Evolutionary conservation across 2,888 invertebrate genomes (phyloP), one percentile per base, ranked within the genome.

Genomic region (Brenthis daphne): DNA sequence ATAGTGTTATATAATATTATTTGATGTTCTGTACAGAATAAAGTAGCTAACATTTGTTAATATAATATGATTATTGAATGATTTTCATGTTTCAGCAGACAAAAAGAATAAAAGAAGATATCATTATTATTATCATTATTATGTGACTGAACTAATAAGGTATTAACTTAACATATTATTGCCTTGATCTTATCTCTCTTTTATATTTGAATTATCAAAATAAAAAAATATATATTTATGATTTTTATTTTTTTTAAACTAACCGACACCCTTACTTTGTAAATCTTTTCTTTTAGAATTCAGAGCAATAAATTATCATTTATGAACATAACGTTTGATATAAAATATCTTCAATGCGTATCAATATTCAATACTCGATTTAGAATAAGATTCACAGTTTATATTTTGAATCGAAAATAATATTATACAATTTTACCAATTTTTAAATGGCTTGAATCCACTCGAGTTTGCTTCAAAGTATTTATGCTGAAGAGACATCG

Each of bases 1-100:
- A n/a, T n/a, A n/a, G n/a, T n/a, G n/a, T n/a, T n/a, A n/a, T n/a
- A 66, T 65, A 68, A 66, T 68, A 63, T 70, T 72, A 69, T 68
- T 67, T 67, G 11, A 57, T 69, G 57, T 54, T 63, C 53, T 51
- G 47, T 33, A 33, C 16, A 53, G 47, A 29, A 24, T 47, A 24
- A 57, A 58, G 48, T 29, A 60, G n/a, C 29, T 48, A 60, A 12
- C 29, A 50, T 50, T 29, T n/a, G 29, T 60, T n/a, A 33, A 33
- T 50, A 6, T 29, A 29, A n/a, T n/a, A n/a, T 50, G n/a, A 16
- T 33, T 60, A 33, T 4, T n/a, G 12, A 50, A 60, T 33, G 12
- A 60, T 50, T 50, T 24, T 16, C 16, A 60, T 50, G n/a, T 29
- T 29, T 13, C 16, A 50, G 29, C 48, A 24, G 48, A 48, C 6